Base-by-base conservation (phyloP, 1,140 invertebrate genomes). In the Planococcus citri region DNA sequence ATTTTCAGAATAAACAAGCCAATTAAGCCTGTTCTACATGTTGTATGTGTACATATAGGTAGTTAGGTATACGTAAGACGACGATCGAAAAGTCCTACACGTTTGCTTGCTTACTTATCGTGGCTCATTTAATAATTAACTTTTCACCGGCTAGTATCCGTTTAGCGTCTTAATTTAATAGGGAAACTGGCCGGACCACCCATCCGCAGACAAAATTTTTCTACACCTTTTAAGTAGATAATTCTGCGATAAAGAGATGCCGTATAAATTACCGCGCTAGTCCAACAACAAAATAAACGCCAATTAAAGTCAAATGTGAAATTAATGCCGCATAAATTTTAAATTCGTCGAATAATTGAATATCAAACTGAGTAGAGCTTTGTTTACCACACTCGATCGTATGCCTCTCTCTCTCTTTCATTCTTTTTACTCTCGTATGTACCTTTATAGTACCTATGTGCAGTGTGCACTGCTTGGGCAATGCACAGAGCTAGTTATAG, bases 231-330 rank as follows among this genome's bases (percentile, higher is more conserved):
- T 51, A 51, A 6, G 6, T 9, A 51, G 41, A 51, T 51, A 51
- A 51, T 51, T 51, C 41, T 14, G 41, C 41, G 41, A 51, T 51
- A 51, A 51, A 51, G 41, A 51, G 17, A 51, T 51, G 41, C 41
- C 41, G 41, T 51, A 51, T 51, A 51, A 51, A 51, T 51, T 51
- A 51, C 41, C 41, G 17, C 41, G 10, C 41, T 6, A 51, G 41
- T 51, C 41, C 12, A 20, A 51, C 41, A 51, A 51, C 41, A 64
- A 64, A 64, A 64, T 27, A 64, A 64, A 27, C 25, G 60, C 60
- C 60, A 64, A 64, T 64, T 64, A 64, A 64, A 64, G 60, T 64
- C 60, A 64, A 64, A 64, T 27, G 60, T 25, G 60, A 64, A 64
- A 64, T 64, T 64, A 64, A 64, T 27, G 25, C 21, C 22, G 60